Evolutionary conservation across 2,797 vertebrate species (phyloP), one percentile per base, ranked within the genome.

Genomic region (Typhlichthys eigenmanni): DNA sequence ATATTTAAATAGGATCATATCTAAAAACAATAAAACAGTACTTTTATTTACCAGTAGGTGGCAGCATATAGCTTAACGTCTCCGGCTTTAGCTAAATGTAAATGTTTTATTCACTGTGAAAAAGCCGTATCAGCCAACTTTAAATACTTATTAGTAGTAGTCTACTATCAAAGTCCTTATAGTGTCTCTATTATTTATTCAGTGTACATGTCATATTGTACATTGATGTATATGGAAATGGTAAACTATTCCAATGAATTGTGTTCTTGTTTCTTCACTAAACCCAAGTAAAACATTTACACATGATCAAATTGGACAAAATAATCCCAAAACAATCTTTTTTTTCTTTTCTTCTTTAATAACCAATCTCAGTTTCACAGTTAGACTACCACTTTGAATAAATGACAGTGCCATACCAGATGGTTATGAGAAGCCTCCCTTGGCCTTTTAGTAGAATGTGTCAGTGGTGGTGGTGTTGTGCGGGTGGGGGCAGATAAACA

Each of bases 31-130:
- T 69, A 55, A 64, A 24, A 2, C 2, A 17, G 19, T 24, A 24
- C 3, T 32, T 5, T 5, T 70, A 19, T 58, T 47, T 13, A 64
- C 78, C 85, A 24, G 19, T 64, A 69, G 80, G 70, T 70, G 80
- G 47, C 83, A 78, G 67, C 64, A 62, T 63, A 66, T 19, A 76
- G 60, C 69, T 69, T 64, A 10, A 13, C 1, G 5, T 1, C 13
- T 10, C 14, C 13, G 14, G 6, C 12, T n/a, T 12, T n/a, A n/a
- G 47, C 16, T 51, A 17, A 55, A n/a, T 14, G 14, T 51, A 17
- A 55, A n/a, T 14, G 14, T 53, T 19, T 16, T 17, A 47, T 45
- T 53, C 46, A 11, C 29, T 49, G 32, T n/a, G n/a, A 3, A 38
- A 16, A 38, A 11, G 11, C 16, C n/a, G 8, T 2, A 38, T 38